Base-by-base conservation (phyloP, 2,113 vertebrate species). In the Cyanocitta stelleri region DNA sequence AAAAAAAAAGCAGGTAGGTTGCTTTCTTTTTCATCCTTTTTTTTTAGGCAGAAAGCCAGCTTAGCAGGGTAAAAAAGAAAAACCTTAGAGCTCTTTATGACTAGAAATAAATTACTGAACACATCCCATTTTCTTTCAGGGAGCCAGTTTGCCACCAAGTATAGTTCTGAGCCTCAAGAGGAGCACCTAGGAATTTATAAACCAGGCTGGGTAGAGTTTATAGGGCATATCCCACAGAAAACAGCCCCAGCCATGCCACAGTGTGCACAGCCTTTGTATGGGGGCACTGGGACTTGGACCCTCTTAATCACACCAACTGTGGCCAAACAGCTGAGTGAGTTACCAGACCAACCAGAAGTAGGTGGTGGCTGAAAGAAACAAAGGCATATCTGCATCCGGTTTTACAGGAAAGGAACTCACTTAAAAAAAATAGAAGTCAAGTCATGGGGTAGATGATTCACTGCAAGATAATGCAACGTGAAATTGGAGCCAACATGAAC, bases 231-330 rank as follows among this genome's bases (percentile, higher is more conserved):
- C 10, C 24, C 17, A 7, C 8, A 24, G 16, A 26, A 22, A 16
- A 21, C 33, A 44, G 6, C 73, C 32, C 9, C 32, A 55, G 23
- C 10, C 7, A 4, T 21, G 16, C 13, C 59, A n/a, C 12, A 15
- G 12, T 0, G 4, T 1, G 0, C 17, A 21, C 8, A 43, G 21
- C 13, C 35, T 32, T 49, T 26, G 3, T 7, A 7, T 6, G 7
- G 33, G 48, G 74, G 3, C 48, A 27, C 41, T 37, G 32, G 23
- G 55, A 46, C 73, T 46, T 61, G 7, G 17, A 35, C 13, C 43
- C 26, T 11, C 44, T 46, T 37, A 46, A 63, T 24, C 30, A 52
- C 67, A 55, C 22, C 59, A 55, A 37, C 4, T 18, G 32, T 11
- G 13, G 18, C 48, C 79, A 87, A 86, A 59, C 1, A 90, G 7